These are phyloP conservation scores for Drosophila sproati DNA, from an alignment of 1,140 invertebrate genomes.

Conservation along the genomic window DNA sequence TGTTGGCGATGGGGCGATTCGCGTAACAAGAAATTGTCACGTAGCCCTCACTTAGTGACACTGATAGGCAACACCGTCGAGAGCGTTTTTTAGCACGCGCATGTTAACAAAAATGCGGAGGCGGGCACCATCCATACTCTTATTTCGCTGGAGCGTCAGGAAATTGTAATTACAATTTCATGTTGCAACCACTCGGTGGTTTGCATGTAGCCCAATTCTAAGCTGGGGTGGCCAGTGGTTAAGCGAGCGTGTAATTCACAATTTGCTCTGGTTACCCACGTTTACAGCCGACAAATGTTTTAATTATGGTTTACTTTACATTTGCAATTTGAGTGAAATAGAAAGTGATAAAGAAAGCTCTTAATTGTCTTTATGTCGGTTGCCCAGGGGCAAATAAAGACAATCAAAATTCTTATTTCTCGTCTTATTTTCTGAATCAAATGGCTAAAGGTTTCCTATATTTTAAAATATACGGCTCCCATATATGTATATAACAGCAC, in stretches of 20 bases:
- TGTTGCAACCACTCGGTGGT: slow-evolving; percentile 70
- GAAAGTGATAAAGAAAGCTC: slow-evolving; percentile 23
- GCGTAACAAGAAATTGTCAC: slow-evolving; percentile 80
- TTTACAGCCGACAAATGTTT: slow-evolving; percentile 60
- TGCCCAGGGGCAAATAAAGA: background rate
- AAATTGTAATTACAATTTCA: slow-evolving; percentile 79
- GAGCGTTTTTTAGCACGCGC: slow-evolving; percentile 68
- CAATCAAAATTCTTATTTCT: background rate
- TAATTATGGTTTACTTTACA: slow-evolving; percentile 71
- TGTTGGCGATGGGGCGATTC: slow-evolving; percentile 62
- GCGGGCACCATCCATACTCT: background rate
- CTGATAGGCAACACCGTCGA: slow-evolving; percentile 53
- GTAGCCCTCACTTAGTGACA: slow-evolving; percentile 63
- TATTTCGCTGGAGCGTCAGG: slow-evolving; percentile 35
- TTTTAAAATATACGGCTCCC: no score
- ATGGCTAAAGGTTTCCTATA: no score
- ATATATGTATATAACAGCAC: no score
- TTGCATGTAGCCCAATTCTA: slow-evolving; percentile 53
- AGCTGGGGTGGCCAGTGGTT: slow-evolving; percentile 73
- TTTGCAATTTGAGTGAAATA: slow-evolving; percentile 50
- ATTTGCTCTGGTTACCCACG: slow-evolving; percentile 64
- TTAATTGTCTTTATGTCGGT: slow-evolving; percentile 17
- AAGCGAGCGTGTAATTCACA: slow-evolving; percentile 80
- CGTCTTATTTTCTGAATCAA: no score
- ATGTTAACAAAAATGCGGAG: slow-evolving; percentile 46